Base-by-base conservation (phyloP, 37 sponge, comb jelly and placozoan species). In the Lycopodina hypogea region DNA sequence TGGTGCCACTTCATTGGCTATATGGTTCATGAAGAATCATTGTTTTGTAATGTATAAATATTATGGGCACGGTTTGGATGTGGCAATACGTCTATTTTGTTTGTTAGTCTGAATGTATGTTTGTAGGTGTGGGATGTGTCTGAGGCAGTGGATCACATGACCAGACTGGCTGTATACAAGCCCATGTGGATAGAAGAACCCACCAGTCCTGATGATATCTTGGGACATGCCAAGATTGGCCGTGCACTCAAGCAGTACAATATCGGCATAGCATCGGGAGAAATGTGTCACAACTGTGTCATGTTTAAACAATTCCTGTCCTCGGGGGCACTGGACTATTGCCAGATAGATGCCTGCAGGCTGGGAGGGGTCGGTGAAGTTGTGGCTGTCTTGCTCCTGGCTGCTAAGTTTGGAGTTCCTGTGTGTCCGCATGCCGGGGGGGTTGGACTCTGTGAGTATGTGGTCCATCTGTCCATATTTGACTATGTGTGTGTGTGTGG, bases 401-500 rank as follows among this genome's bases (percentile, higher is more conserved):
- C 96, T 37, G 78, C 79, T 24, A 96, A 90, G 68, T 90, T 84
- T 56, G 70, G 70, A 38, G 84, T 96, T 11, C 96, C 96, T 15
- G 96, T 96, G 36, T 89, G 90, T 55, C 96, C 96, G 28, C 96
- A 96, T 53, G 96, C 88, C 30, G 96, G 96, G 0, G 96, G 96
- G 22, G 93, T 92, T 52, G 96, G 96, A 39, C 83, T 96, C 60
- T 96, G 96, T 51, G 96, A 96, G 60, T 77, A 82, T 53, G 96
- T 92, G 3, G 83, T 83, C 37, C 96, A 96, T 67, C 70, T 92
- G 38, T 76, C 88, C 12, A 12, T 87, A 19, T 87, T 96, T 64
- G 90, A 96, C 67, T 92, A 80, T 69, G 64, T 96, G 28, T 87
- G 88, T 60, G 79, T 92, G n/a, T 82, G 88, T 62, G 93, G 86